Base-by-base conservation (phyloP, 2,888 invertebrate species). In the Aproaerema taeniolella region DNA sequence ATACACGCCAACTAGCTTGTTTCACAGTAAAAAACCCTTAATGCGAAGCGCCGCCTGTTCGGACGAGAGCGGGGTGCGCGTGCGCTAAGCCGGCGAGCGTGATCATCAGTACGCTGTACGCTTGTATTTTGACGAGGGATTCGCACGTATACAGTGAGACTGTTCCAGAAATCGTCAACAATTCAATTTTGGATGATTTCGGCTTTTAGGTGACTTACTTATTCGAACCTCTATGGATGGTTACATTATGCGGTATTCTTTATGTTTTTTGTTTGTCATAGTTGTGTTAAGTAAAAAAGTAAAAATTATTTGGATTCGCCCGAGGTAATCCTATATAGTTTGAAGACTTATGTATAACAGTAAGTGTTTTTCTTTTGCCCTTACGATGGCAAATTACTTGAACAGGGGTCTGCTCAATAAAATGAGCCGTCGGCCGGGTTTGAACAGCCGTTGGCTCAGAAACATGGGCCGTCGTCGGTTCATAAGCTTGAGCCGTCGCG, bases 71-170 rank as follows among this genome's bases (percentile, higher is more conserved):
- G 20, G 5, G 4, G 4, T 8, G 20, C 20, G 4, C 8, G 5
- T 4, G 5, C 20, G 20, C 5, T 8, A 6, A 20, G 20, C 20
- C 4, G 5, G 20, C 5, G 8, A 4, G 20, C 20, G 20, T 8
- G 20, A 39, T 38, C 38, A 3, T 24, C 38, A 38, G 38, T 38
- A 38, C 38, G 31, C 38, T 31, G n/a, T n/a, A n/a, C n/a, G n/a
- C n/a, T n/a, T n/a, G 38, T 38, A 31, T 38, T 38, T 38, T 30
- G 38, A 8, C 31, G 7, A 33, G 38, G 17, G 38, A 38, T 26
- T 7, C 12, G 38, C 15, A 15, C 30, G 30, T 30, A 11, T 17
- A 24, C 30, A 24, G 38, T 31, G 31, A 13, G 11, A 38, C 30
- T 30, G 31, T 38, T 30, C 30, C 20, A 30, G 30, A 13, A 10